phyloP scores from a whole-genome alignment of 2,113 vertebrate genomes.

The Gasterosteus nipponicus region DNA sequence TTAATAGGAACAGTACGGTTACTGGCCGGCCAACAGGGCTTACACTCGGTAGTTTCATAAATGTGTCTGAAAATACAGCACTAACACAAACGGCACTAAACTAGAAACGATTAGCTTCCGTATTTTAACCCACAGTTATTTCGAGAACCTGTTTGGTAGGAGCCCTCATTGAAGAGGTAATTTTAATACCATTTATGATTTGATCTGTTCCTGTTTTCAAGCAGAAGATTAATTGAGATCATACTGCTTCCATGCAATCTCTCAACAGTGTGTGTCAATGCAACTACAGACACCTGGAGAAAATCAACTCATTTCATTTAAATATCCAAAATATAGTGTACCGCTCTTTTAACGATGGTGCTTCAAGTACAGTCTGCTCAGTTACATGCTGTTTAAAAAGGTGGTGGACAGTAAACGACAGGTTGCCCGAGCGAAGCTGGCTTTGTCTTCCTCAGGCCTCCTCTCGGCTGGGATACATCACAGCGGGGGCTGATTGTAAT shows the following conservation, averaged over 20 bases:
- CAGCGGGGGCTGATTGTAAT: slow-evolving; percentile 74
- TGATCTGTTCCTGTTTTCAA: not conserved
- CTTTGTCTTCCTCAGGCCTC: slow-evolving; percentile 54
- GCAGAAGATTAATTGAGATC: not conserved
- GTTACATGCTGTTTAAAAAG: slow-evolving; percentile 27
- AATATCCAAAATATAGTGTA: not conserved
- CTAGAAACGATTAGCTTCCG: not conserved
- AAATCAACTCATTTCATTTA: not conserved
- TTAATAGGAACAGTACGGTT: not conserved
- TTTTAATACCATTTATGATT: not conserved
- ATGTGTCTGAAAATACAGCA: not conserved
- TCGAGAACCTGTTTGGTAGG: not conserved
- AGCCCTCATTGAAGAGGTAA: not conserved
- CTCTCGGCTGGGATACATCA: slow-evolving; percentile 62
- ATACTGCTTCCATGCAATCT: not conserved
- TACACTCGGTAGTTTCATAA: not conserved
- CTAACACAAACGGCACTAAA: not conserved
- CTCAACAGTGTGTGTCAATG: not conserved
- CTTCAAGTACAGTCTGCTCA: not conserved
- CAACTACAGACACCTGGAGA: not conserved
- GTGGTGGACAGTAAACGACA: slow-evolving; percentile 40
- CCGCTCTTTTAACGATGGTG: not conserved
- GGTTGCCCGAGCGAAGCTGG: slow-evolving; percentile 30
- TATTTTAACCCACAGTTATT: not conserved
- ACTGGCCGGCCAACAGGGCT: not conserved